Evolutionary conservation across 2,113 vertebrate genomes (phyloP).

Genomic region (Corythaeola cristata): DNA sequence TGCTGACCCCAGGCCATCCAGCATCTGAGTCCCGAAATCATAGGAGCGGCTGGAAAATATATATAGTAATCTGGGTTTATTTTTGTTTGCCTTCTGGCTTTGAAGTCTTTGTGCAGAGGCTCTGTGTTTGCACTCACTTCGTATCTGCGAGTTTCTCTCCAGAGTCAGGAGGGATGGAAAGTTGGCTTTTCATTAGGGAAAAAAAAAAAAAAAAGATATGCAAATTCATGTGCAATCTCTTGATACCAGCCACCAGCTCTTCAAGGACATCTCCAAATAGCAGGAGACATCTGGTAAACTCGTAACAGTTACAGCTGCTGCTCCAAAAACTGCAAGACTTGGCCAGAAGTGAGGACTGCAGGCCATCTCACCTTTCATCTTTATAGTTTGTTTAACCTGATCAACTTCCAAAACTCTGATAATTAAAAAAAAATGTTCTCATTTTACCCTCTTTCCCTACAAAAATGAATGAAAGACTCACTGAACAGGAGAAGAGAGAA

Average conservation of each 20-base stretch:
- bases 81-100: background rate
- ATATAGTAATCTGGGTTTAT: background rate
- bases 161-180: background rate
- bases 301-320: background rate
- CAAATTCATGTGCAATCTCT: background rate
- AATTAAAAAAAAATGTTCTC: background rate
- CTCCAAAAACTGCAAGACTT: background rate
- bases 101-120: background rate
- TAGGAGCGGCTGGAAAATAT: background rate
- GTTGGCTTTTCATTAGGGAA: background rate
- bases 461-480: background rate
- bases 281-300: background rate
- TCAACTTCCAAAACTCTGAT: background rate
- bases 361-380: background rate
- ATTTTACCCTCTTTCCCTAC: background rate
- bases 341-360: background rate
- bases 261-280: background rate
- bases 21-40: background rate
- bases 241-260: background rate
- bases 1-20: background rate
- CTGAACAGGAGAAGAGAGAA: background rate
- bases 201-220: background rate
- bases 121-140: background rate
- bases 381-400: background rate
- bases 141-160: background rate